phyloP scores from a whole-genome alignment of 2,888 invertebrate genomes.

The Drosophila affinis region DNA sequence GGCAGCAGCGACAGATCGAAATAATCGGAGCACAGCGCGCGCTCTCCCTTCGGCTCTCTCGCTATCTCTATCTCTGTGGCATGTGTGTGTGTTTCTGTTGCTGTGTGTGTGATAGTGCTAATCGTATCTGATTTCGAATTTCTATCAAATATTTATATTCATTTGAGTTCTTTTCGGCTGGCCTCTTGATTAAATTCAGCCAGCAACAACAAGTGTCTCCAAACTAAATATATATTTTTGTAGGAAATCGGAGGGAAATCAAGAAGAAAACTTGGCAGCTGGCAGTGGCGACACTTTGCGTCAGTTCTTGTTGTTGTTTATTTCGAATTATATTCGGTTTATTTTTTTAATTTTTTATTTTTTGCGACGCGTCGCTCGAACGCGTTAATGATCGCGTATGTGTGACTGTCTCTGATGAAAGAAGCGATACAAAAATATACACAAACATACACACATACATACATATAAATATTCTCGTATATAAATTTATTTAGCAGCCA shows the following conservation, averaged over 20 bases:
- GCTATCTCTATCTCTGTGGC: not conserved
- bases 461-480: constrained; percentile 28
- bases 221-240: constrained; percentile 27
- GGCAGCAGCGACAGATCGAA: constrained; percentile 39
- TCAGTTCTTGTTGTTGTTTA: constrained; percentile 48
- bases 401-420: constrained; percentile 56
- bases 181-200: constrained; percentile 27
- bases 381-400: constrained; percentile 44
- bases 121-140: constrained; percentile 62
- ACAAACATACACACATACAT: constrained; percentile 53
- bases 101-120: constrained; percentile 58
- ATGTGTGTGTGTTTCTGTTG: not conserved
- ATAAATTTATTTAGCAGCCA: constrained; percentile 12
- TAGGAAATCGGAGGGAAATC: constrained; percentile 36
- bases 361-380: constrained; percentile 47
- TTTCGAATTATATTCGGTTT: constrained; percentile 31
- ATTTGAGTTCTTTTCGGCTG: constrained; percentile 21
- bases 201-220: constrained; percentile 29
- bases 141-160: constrained; percentile 30
- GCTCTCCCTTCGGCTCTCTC: constrained; percentile 19
- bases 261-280: constrained; percentile 71
- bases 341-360: constrained; percentile 1
- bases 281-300: constrained; percentile 70
- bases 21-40: constrained; percentile 16
- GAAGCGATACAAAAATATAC: constrained; percentile 67